Conservation (phyloP, 64 coral and sea anemone species). For the Pocillopora verrucosa region DNA sequence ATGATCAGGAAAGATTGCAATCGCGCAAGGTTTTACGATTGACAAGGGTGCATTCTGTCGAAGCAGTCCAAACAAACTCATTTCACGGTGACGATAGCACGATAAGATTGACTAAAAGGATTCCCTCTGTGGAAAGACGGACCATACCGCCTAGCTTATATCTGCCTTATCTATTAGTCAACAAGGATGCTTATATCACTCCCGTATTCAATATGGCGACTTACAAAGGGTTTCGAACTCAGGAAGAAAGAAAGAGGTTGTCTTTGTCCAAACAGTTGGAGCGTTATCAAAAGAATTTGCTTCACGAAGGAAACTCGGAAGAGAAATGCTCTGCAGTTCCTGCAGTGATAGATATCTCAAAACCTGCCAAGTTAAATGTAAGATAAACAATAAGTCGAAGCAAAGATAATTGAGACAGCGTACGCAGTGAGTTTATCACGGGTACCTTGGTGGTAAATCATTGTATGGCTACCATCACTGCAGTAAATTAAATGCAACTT, state of each 20-base stretch:
- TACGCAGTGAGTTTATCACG: no score
- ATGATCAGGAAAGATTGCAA: background rate
- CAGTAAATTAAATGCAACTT: no score
- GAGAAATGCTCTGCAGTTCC: background rate
- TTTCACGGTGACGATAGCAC: background rate
- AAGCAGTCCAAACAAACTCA: background rate
- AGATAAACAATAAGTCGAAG: background rate
- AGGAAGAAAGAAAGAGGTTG: conserved; percentile 46
- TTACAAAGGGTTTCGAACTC: conserved; percentile 27
- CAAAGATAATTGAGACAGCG: no score
- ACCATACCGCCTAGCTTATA: background rate
- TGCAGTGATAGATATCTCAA: conserved; percentile 52
- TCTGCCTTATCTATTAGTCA: conserved; percentile 1
- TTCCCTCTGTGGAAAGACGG: background rate
- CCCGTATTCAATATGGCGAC: conserved; percentile 16
- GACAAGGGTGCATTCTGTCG: conserved; percentile 2
- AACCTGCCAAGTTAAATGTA: conserved; percentile 23
- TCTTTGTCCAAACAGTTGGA: conserved; percentile 30
- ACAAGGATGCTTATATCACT: background rate
- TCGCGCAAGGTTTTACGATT: background rate
- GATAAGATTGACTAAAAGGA: background rate
- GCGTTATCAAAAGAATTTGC: conserved; percentile 26
- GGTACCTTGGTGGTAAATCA: no score
- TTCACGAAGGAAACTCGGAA: background rate
- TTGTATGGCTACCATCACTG: no score